These are phyloP conservation scores for Gadus macrocephalus DNA, from an alignment of 2,113 vertebrate genomes.

Conservation along the genomic window DNA sequence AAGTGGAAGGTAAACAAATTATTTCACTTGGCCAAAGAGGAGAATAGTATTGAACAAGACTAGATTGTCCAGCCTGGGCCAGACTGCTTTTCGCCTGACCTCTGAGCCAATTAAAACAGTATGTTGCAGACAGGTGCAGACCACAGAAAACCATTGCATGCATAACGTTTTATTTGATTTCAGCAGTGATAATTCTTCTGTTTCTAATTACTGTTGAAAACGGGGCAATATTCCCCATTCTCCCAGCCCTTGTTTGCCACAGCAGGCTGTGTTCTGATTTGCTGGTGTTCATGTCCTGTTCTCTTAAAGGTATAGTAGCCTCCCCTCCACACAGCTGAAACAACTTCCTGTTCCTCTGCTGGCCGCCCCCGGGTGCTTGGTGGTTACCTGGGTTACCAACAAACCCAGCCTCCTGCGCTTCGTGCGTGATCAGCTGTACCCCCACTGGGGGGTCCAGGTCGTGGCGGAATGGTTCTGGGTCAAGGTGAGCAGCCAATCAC, in stretches of 20 bases:
- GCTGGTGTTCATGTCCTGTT: too few relatives aligned
- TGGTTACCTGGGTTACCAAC: constrained; percentile 94
- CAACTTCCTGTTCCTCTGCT: constrained; percentile 78
- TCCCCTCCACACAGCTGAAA: constrained; percentile 83
- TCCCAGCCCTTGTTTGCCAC: too few relatives aligned
- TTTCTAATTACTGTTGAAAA: too few relatives aligned
- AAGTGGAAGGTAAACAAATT: constrained; percentile 78
- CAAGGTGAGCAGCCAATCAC: constrained; percentile 75
- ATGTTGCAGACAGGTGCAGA: too few relatives aligned
- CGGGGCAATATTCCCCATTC: too few relatives aligned
- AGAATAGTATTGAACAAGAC: background rate
- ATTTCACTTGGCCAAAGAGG: background rate
- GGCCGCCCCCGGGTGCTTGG: constrained; percentile 78
- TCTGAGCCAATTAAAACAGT: too few relatives aligned
- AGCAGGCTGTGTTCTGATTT: too few relatives aligned
- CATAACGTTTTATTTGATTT: too few relatives aligned
- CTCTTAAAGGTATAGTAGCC: constrained; percentile 75
- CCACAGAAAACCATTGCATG: too few relatives aligned
- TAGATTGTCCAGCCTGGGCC: background rate
- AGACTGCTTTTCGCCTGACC: too few relatives aligned
- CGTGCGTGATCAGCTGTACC: constrained; percentile 87
- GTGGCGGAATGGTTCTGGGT: constrained; percentile 94
- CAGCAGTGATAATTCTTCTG: too few relatives aligned
- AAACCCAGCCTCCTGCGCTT: constrained; percentile 85
- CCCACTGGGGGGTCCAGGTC: constrained; percentile 82